Evolutionary conservation across 1,140 invertebrate species (phyloP).

Genomic region (Drosophila mauritiana): DNA sequence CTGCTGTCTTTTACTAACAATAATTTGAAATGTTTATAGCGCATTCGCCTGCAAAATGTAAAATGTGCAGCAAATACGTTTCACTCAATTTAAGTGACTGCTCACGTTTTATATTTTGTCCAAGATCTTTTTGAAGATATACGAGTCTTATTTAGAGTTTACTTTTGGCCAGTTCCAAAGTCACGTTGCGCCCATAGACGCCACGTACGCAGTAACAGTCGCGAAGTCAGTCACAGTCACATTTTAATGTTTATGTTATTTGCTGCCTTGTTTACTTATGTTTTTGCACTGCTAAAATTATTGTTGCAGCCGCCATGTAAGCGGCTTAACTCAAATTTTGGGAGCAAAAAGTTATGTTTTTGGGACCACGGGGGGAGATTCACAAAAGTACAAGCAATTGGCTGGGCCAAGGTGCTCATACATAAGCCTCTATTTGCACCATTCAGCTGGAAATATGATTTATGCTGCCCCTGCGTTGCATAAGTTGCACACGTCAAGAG

Average conservation of each 20-base stretch:
- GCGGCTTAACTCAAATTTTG: slow-evolving; percentile 36
- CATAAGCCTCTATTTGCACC: slow-evolving; percentile 5
- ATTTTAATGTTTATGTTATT: slow-evolving; percentile 51
- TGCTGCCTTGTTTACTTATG: slow-evolving; percentile 52
- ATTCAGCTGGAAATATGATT: slow-evolving; percentile 42
- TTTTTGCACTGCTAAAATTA: slow-evolving; percentile 37
- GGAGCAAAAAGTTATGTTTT: slow-evolving; percentile 1
- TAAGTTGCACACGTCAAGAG: slow-evolving; percentile 58
- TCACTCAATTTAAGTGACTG: slow-evolving; percentile 60
- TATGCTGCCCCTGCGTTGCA: slow-evolving; percentile 44
- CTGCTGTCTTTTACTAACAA: slow-evolving; percentile 3
- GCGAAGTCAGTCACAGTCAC: slow-evolving; percentile 32
- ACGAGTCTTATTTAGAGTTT: slow-evolving; percentile 10
- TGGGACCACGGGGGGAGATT: not conserved
- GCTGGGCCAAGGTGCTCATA: slow-evolving; percentile 43
- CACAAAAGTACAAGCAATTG: slow-evolving; percentile 51
- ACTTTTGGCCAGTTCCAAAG: slow-evolving; percentile 34
- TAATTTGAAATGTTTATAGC: slow-evolving; percentile 28
- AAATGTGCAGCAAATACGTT: slow-evolving; percentile 45
- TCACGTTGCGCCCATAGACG: slow-evolving; percentile 57
- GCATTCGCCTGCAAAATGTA: slow-evolving; percentile 25
- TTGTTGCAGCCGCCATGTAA: slow-evolving; percentile 43
- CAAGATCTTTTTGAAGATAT: slow-evolving; percentile 50
- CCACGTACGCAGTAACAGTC: slow-evolving; percentile 57
- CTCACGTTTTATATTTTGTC: slow-evolving; percentile 64